Evolutionary conservation across 92 coral and sea anemone genomes (phyloP).

Genomic region (Blastomussa wellsi): DNA sequence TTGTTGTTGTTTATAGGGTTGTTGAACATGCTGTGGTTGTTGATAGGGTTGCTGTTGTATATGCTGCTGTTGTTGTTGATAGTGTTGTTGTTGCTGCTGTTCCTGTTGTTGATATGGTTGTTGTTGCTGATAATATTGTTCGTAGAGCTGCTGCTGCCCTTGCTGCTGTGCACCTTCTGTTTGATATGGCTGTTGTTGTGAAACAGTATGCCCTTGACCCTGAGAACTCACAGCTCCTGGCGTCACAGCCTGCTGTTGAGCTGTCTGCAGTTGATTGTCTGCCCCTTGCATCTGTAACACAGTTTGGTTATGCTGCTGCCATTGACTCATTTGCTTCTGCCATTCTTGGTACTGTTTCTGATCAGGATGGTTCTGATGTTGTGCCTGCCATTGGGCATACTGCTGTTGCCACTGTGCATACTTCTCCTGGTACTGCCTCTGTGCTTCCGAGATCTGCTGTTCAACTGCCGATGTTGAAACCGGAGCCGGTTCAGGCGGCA

Average conservation of each 20-base stretch:
- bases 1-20: conserved; percentile 30
- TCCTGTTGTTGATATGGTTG: conserved; percentile 12
- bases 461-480: conserved; percentile 33
- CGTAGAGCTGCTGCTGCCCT: neutral
- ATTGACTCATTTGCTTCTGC: conserved; percentile 82
- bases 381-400: conserved; percentile 89
- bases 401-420: conserved; percentile 88
- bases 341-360: conserved; percentile 93
- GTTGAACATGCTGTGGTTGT: neutral
- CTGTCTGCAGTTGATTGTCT: conserved; percentile 1
- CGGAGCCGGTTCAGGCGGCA: conserved; percentile 54
- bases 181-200: conserved; percentile 21
- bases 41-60: conserved; percentile 8
- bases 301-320: conserved; percentile 76
- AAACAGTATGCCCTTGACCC: conserved; percentile 13
- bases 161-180: conserved; percentile 7
- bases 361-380: conserved; percentile 93
- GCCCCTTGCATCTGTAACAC: conserved; percentile 43
- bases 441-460: conserved; percentile 55
- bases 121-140: conserved; percentile 53
- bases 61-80: conserved; percentile 33
- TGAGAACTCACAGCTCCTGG: neutral
- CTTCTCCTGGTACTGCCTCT: conserved; percentile 77
- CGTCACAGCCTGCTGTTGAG: conserved; percentile 25
- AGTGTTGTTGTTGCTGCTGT: conserved; percentile 23